phyloP scores from a whole-genome alignment of 2,888 invertebrate genomes.

The Synanthedon formicaeformis region DNA sequence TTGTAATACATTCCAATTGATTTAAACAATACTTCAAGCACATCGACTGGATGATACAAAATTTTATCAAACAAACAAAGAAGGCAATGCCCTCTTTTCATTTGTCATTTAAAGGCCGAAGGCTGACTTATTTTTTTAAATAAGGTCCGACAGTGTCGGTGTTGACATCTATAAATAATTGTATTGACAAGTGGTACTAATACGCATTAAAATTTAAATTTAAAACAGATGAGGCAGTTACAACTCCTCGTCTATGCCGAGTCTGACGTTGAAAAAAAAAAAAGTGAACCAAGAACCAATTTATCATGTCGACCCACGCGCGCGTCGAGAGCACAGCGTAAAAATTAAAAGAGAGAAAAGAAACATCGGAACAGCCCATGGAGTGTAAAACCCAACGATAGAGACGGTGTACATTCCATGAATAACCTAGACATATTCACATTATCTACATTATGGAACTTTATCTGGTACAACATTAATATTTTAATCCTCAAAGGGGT shows the following conservation, averaged over 20 bases:
- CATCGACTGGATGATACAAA: constrained; percentile 4
- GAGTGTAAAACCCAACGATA: constrained; percentile 69
- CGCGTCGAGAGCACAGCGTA: constrained; percentile 55
- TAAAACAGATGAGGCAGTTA: constrained; percentile 35
- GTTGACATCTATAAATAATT: constrained; percentile 20
- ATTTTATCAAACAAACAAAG: constrained; percentile 23
- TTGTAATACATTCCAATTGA: neutral
- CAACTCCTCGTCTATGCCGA: constrained; percentile 52
- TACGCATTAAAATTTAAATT: constrained; percentile 36
- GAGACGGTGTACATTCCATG: constrained; percentile 51
- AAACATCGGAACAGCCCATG: constrained; percentile 45
- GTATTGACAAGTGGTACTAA: constrained; percentile 24
- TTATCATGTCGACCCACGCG: constrained; percentile 64
- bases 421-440: constrained; percentile 69
- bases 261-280: constrained; percentile 46
- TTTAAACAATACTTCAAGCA: neutral
- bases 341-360: constrained; percentile 48
- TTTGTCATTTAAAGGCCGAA: constrained; percentile 17
- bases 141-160: constrained; percentile 15
- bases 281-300: constrained; percentile 56
- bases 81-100: constrained; percentile 40
- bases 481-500: constrained; percentile 38
- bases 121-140: constrained; percentile 13
- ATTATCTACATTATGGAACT: constrained; percentile 68
- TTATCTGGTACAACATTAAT: constrained; percentile 52